phyloP scores from a whole-genome alignment of 2,797 vertebrate species.

The Linurgus olivaceus region DNA sequence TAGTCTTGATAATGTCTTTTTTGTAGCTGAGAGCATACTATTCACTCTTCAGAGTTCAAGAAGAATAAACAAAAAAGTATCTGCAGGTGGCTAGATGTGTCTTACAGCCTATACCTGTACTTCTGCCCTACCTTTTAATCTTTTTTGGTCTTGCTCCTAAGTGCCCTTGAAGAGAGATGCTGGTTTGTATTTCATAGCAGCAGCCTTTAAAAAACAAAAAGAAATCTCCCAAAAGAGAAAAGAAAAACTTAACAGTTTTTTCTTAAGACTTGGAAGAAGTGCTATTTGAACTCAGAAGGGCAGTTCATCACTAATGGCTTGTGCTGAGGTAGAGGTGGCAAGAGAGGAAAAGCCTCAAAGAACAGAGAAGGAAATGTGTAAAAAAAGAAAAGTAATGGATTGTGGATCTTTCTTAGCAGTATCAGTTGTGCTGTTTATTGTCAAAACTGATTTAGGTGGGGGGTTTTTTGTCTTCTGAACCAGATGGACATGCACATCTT shows the following conservation, averaged over 20 bases:
- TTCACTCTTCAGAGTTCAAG: neutral
- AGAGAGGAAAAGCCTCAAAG: neutral
- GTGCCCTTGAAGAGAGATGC: neutral
- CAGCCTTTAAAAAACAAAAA: neutral
- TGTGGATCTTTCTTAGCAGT: neutral
- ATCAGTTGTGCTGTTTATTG: neutral
- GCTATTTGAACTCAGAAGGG: neutral
- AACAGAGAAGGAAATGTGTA: neutral
- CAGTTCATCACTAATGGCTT: neutral
- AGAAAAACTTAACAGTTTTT: neutral
- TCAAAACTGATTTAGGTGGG: neutral
- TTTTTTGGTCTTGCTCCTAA: neutral
- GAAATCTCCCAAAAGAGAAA: neutral
- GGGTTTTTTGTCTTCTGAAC: neutral
- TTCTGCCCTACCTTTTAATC: neutral
- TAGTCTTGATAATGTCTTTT: neutral
- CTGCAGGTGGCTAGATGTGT: neutral
- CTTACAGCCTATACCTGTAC: neutral
- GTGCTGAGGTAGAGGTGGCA: neutral
- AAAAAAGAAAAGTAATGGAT: neutral
- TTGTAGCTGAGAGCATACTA: neutral
- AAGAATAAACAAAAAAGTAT: neutral
- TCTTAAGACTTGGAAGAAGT: neutral
- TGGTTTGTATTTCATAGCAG: neutral
- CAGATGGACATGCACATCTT: conserved; percentile 94